Evolutionary conservation across 2,888 invertebrate genomes (phyloP).

Genomic region (Bedellia somnulentella): DNA sequence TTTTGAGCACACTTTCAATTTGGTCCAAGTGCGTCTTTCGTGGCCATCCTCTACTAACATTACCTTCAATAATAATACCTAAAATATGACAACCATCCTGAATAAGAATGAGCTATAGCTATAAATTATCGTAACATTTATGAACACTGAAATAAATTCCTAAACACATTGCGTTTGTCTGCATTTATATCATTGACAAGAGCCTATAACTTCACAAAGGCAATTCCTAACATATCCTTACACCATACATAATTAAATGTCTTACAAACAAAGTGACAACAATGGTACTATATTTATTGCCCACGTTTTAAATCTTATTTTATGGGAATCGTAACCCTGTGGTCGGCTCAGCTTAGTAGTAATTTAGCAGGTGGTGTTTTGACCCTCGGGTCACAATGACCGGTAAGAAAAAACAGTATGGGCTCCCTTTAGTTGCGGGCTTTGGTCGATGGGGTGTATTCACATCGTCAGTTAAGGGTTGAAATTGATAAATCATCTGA

Average conservation of each 20-base stretch:
- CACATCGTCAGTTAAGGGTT: constrained; percentile 1
- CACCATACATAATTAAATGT: constrained; percentile 35
- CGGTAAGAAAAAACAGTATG: neutral
- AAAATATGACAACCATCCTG: too few relatives aligned
- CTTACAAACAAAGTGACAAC: constrained; percentile 16
- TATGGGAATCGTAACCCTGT: constrained; percentile 42
- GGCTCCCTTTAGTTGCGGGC: neutral
- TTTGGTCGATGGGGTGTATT: neutral
- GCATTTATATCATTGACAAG: too few relatives aligned
- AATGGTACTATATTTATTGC: constrained; percentile 17
- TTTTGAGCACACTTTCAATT: too few relatives aligned
- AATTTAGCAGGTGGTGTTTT: constrained; percentile 8
- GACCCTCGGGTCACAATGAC: constrained; percentile 1
- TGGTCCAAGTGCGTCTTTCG: too few relatives aligned
- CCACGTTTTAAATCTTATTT: constrained; percentile 42
- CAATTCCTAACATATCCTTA: too few relatives aligned
- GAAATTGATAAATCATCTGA: constrained; percentile 2
- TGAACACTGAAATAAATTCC: too few relatives aligned
- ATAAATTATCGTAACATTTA: too few relatives aligned
- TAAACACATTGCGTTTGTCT: too few relatives aligned
- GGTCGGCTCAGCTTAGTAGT: constrained; percentile 19
- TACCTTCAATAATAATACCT: too few relatives aligned
- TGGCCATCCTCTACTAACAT: too few relatives aligned
- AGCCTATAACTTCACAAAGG: too few relatives aligned
- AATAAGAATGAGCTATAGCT: too few relatives aligned